Conservation (phyloP, 2,113 vertebrate species). For the Sinocyclocheilus anophthalmus region DNA sequence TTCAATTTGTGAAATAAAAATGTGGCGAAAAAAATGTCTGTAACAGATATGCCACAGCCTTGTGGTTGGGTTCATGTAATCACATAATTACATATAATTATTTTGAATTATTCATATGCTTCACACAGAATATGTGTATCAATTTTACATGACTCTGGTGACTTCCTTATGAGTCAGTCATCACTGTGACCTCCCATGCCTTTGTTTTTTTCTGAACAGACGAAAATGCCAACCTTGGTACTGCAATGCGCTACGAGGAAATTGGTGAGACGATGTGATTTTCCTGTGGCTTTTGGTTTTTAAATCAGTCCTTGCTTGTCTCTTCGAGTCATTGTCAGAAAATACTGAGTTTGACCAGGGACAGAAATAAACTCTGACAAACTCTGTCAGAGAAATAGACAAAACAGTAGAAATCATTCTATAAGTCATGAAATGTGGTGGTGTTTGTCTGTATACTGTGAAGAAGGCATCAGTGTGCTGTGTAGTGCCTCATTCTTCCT, state of each 20-base stretch:
- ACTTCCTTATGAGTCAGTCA: not conserved
- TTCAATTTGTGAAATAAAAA: not conserved
- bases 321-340: constrained; percentile 9
- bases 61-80: not conserved
- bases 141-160: constrained; percentile 24
- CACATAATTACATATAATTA: not conserved
- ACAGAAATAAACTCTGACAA: not conserved
- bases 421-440: not conserved
- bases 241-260: constrained; percentile 93
- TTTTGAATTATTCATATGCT: constrained; percentile 22
- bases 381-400: not conserved
- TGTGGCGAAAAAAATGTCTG: not conserved
- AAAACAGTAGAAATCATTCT: not conserved
- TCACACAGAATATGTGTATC: not conserved
- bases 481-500: not conserved
- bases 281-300: not conserved
- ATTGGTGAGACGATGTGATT: constrained; percentile 83
- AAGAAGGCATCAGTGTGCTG: not conserved
- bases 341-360: not conserved
- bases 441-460: constrained; percentile 9
- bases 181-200: not conserved
- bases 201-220: constrained; percentile 72
- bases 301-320: not conserved
- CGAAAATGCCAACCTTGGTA: constrained; percentile 96
- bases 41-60: not conserved